These are phyloP conservation scores for Ammodytes dubius DNA, from an alignment of 2,113 vertebrate species.

Conservation along the genomic window DNA sequence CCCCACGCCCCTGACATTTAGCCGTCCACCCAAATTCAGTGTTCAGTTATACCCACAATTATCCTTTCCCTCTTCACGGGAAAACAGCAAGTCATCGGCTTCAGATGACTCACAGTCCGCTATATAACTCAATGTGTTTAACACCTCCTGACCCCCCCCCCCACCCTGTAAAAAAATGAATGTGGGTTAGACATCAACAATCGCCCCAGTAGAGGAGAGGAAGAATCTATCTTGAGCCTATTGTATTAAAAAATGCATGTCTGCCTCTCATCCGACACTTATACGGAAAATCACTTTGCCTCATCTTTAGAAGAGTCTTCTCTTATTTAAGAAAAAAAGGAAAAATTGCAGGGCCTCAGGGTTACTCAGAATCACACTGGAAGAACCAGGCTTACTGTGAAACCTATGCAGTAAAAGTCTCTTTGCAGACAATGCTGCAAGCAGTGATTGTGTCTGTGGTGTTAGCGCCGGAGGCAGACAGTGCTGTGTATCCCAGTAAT, in stretches of 20 bases:
- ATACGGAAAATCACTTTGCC: constrained; percentile 27
- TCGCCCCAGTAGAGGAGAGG: constrained; percentile 24
- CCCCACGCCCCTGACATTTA: constrained; percentile 79
- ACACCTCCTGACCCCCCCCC: constrained; percentile 48
- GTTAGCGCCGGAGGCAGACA: constrained; percentile 52
- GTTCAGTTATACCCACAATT: constrained; percentile 70
- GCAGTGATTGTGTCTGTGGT: constrained; percentile 42
- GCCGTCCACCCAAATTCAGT: constrained; percentile 63
- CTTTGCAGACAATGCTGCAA: constrained; percentile 43
- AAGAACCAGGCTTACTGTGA: constrained; percentile 52
- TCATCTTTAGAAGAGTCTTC: constrained; percentile 12
- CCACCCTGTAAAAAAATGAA: constrained; percentile 41
- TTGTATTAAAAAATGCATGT: constrained; percentile 69
- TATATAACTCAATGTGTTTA: constrained; percentile 60
- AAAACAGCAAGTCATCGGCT: constrained; percentile 58
- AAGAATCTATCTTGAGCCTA: constrained; percentile 47
- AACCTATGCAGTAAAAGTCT: constrained; percentile 44
- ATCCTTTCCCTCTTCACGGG: constrained; percentile 57
- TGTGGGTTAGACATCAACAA: constrained; percentile 57
- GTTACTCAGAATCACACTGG: constrained; percentile 50
- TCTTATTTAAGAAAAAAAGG: constrained; percentile 16
- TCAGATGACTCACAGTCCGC: constrained; percentile 67
- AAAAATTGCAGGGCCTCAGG: constrained; percentile 32
- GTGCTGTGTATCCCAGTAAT: constrained; percentile 61
- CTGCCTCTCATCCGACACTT: constrained; percentile 34